phyloP scores from a whole-genome alignment of 1,140 invertebrate genomes.

The Hydropsyche tenuis region DNA sequence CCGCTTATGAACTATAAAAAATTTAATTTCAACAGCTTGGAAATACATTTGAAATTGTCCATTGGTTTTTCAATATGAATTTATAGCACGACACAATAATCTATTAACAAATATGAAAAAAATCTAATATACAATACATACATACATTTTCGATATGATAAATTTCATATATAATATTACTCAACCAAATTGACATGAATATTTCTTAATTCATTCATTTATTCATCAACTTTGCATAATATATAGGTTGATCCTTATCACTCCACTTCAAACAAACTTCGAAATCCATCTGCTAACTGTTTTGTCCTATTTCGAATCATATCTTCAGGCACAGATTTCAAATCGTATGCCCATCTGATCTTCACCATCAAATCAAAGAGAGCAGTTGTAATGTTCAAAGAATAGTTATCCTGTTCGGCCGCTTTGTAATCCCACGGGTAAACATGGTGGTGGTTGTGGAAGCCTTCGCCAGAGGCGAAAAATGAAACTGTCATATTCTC shows the following conservation, averaged over 20 bases:
- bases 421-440: conserved; percentile 96
- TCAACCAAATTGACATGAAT: too few species aligned
- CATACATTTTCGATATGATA: too few species aligned
- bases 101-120: too few species aligned
- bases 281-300: conserved; percentile 71
- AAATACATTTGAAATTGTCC: too few species aligned
- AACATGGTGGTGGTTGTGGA: conserved; percentile 96
- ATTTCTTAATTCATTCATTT: too few species aligned
- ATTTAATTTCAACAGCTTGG: too few species aligned
- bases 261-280: conserved; percentile 81
- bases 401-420: conserved; percentile 80
- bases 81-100: too few species aligned
- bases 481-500: conserved; percentile 76
- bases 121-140: too few species aligned
- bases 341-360: conserved; percentile 77
- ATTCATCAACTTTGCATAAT: conserved; percentile 64
- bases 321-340: conserved; percentile 69
- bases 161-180: too few species aligned
- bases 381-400: conserved; percentile 81
- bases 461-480: conserved; percentile 82
- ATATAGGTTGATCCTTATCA: conserved; percentile 75
- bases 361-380: conserved; percentile 87
- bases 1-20: not conserved
- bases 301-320: conserved; percentile 65
- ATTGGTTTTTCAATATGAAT: too few species aligned